Conservation (phyloP, 1,140 invertebrate species). For the Drosophila leontia region DNA sequence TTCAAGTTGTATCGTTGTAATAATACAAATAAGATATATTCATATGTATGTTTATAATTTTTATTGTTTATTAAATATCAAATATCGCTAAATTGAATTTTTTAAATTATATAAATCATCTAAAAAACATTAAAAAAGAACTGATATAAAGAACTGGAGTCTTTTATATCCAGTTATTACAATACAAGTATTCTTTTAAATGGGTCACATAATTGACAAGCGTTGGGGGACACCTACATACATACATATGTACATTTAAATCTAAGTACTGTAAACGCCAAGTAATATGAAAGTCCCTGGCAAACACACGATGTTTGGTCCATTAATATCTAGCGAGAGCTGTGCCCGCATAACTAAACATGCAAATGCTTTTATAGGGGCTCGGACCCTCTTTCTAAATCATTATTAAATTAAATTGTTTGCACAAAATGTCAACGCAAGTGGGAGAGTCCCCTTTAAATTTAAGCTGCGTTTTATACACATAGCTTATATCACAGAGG, state of each 20-base stretch:
- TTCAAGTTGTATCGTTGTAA: no score
- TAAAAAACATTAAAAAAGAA: no score
- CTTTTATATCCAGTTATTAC: slow-evolving; percentile 1
- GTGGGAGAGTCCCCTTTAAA: slow-evolving; percentile 13
- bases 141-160: not conserved
- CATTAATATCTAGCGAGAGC: slow-evolving; percentile 1
- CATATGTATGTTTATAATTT: no score
- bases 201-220: slow-evolving; percentile 29
- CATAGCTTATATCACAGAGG: slow-evolving; percentile 27
- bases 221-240: slow-evolving; percentile 1
- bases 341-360: slow-evolving; percentile 9
- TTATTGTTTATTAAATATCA: no score
- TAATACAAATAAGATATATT: no score
- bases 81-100: no score
- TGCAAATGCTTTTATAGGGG: slow-evolving; percentile 2
- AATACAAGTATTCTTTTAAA: slow-evolving; percentile 9
- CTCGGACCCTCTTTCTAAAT: slow-evolving; percentile 63
- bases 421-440: slow-evolving; percentile 57
- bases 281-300: not conserved
- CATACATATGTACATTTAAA: no score
- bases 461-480: slow-evolving; percentile 46
- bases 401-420: slow-evolving; percentile 81
- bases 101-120: no score
- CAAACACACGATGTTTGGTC: not conserved
- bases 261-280: not conserved